phyloP scores from a whole-genome alignment of 2,888 invertebrate genomes.

The Formica aserva region DNA sequence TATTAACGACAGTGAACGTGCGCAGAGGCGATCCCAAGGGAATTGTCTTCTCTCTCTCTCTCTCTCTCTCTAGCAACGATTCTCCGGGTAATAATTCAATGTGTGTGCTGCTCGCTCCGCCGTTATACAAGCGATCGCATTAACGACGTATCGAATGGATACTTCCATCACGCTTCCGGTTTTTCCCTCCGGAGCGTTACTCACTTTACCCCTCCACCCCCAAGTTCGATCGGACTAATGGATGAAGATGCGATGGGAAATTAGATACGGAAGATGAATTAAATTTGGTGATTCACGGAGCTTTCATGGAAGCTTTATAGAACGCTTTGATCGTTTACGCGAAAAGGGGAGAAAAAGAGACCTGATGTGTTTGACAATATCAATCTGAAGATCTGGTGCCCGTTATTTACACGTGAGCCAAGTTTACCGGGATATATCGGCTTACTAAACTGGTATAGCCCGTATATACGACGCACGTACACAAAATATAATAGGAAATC shows the following conservation, averaged over 20 bases:
- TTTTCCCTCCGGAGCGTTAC: conserved; percentile 28
- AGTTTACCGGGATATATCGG: neutral
- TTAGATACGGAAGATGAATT: neutral
- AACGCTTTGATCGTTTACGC: neutral
- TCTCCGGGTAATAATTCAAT: conserved; percentile 67
- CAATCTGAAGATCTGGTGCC: neutral
- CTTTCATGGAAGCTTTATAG: neutral
- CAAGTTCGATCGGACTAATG: conserved; percentile 33
- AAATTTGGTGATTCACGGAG: conserved; percentile 1
- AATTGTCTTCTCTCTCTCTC: conserved; percentile 51
- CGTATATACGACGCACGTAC: neutral
- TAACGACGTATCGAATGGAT: conserved; percentile 24
- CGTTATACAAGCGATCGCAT: neutral
- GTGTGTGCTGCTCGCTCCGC: neutral
- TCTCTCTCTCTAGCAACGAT: conserved; percentile 46
- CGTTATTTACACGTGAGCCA: neutral
- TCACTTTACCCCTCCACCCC: conserved; percentile 1
- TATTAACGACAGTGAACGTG: conserved; percentile 72
- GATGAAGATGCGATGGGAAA: conserved; percentile 13
- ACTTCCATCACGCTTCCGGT: neutral
- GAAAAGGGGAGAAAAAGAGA: neutral
- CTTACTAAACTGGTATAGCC: neutral
- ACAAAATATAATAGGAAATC: neutral
- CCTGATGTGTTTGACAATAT: conserved; percentile 4
- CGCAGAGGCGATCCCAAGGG: conserved; percentile 33